phyloP scores from a whole-genome alignment of 2,797 vertebrate genomes.

The Cynopterus sphinx region DNA sequence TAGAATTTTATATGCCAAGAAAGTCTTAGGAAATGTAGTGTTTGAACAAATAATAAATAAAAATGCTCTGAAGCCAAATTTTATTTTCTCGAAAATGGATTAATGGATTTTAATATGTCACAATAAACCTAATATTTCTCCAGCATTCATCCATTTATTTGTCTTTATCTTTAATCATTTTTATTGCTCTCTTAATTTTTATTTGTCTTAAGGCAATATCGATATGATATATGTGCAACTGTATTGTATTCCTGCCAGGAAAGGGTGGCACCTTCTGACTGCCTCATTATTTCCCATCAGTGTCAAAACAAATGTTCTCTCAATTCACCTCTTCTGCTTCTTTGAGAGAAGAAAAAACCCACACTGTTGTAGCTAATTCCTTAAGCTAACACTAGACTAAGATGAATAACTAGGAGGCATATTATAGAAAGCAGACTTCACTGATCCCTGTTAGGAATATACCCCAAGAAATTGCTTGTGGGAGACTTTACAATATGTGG shows the following conservation, averaged over 20 bases:
- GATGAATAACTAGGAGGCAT: slow-evolving; percentile 39
- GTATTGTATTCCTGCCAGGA: not conserved
- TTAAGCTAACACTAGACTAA: slow-evolving; percentile 59
- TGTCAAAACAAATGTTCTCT: not conserved
- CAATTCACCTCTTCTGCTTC: not conserved
- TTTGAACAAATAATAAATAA: not conserved
- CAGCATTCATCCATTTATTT: not conserved
- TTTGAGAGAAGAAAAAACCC: not conserved
- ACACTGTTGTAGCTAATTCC: not conserved
- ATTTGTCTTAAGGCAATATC: slow-evolving; percentile 21
- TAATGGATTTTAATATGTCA: not conserved
- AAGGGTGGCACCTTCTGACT: not conserved
- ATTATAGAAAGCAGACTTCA: slow-evolving; percentile 48
- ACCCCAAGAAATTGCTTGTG: slow-evolving; percentile 54
- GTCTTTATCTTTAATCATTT: slow-evolving; percentile 32
- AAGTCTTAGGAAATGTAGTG: not conserved
- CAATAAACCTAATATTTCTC: not conserved
- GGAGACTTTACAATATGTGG: slow-evolving; percentile 68
- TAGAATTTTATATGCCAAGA: not conserved
- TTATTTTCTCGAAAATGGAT: not conserved
- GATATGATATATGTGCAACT: not conserved
- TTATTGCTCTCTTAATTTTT: slow-evolving; percentile 56
- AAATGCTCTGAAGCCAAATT: not conserved
- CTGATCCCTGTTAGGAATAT: slow-evolving; percentile 51
- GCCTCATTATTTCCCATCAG: not conserved